A percentile compares a stretch with the other conserved stretches of the same genome.
phyloP scores from a whole-genome alignment of 2,888 invertebrate genomes.

The Phengaris arion region DNA sequence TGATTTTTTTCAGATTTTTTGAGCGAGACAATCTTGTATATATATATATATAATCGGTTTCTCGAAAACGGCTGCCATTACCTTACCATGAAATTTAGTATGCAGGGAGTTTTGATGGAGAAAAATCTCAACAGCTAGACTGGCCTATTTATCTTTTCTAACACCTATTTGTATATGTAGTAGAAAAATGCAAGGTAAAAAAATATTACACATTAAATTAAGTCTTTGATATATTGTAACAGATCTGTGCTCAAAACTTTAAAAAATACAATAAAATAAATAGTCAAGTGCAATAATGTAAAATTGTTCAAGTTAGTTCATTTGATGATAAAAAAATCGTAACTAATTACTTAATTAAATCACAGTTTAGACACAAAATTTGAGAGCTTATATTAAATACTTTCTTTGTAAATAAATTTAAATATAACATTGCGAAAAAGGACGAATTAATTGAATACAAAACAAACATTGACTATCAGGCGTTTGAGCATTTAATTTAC shows the following conservation, averaged over 20 bases:
- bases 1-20: too few relatives aligned
- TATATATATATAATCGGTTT: too few relatives aligned
- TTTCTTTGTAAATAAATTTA: constrained; percentile 32
- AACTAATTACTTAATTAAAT: constrained; percentile 58
- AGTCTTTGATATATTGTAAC: constrained; percentile 72
- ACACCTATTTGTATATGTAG: not conserved
- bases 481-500: constrained; percentile 29
- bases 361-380: constrained; percentile 70
- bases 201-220: constrained; percentile 61
- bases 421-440: constrained; percentile 32
- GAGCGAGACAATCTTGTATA: too few relatives aligned
- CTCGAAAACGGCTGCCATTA: too few relatives aligned
- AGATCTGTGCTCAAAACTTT: constrained; percentile 76
- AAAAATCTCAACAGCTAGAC: too few relatives aligned
- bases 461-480: constrained; percentile 28
- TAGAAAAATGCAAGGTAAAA: constrained; percentile 41
- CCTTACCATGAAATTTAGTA: too few relatives aligned
- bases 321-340: constrained; percentile 59
- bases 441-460: constrained; percentile 30
- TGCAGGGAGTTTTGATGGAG: too few relatives aligned
- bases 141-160: not conserved
- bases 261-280: constrained; percentile 73
- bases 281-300: constrained; percentile 71
- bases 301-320: constrained; percentile 66
- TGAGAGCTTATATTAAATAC: constrained; percentile 60